Conservation (phyloP, 1,140 invertebrate genomes). For the Drosophila jambulina region DNA sequence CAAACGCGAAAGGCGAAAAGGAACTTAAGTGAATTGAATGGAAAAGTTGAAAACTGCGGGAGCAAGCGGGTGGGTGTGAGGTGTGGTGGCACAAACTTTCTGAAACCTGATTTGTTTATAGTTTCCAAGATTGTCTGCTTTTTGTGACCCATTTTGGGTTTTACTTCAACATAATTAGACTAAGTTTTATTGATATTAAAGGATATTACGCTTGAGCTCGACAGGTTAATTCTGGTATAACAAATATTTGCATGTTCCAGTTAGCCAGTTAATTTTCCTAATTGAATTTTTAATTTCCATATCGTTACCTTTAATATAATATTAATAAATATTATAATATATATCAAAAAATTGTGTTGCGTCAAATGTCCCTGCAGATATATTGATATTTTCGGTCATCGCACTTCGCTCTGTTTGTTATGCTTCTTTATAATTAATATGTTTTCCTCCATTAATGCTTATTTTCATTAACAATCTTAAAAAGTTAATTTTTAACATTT, state of each 20-base stretch:
- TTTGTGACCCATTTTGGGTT: conserved; percentile 41
- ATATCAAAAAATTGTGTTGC: too few relatives aligned
- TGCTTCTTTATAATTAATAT: too few relatives aligned
- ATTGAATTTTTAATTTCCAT: too few relatives aligned
- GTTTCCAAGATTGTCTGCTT: conserved; percentile 59
- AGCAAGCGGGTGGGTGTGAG: conserved; percentile 58
- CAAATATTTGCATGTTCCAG: neutral
- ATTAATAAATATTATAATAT: too few relatives aligned
- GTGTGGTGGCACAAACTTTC: conserved; percentile 43
- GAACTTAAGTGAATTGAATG: conserved; percentile 80
- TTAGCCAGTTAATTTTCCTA: too few relatives aligned
- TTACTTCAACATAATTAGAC: conserved; percentile 50
- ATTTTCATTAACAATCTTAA: too few relatives aligned
- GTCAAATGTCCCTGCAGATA: too few relatives aligned
- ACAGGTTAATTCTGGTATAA: neutral
- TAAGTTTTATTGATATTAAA: conserved; percentile 11
- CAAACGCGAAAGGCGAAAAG: conserved; percentile 61
- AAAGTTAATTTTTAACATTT: too few relatives aligned
- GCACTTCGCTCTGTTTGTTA: too few relatives aligned
- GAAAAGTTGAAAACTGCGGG: conserved; percentile 74
- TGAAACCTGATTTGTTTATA: conserved; percentile 67
- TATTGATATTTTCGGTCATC: too few relatives aligned
- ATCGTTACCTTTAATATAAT: too few relatives aligned
- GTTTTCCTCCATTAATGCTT: too few relatives aligned
- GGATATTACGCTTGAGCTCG: neutral